Evolutionary conservation across 2,797 vertebrate genomes (phyloP).

Genomic region (Channa striata): DNA sequence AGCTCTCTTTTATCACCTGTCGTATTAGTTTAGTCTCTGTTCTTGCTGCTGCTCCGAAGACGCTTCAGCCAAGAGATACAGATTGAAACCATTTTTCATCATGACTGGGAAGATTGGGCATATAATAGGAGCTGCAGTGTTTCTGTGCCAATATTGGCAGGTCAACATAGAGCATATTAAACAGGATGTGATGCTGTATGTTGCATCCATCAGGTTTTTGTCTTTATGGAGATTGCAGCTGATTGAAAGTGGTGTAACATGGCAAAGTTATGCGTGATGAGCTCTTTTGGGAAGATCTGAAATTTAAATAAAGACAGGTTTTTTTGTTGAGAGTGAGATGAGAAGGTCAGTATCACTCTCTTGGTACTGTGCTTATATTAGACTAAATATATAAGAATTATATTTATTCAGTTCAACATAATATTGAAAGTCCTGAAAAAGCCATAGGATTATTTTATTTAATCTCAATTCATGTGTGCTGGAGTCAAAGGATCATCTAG

Average conservation of each 20-base stretch:
- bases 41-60: slow-evolving; percentile 35
- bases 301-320: neutral
- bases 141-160: slow-evolving; percentile 39
- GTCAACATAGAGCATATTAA: slow-evolving; percentile 42
- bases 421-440: too few species aligned
- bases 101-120: slow-evolving; percentile 34
- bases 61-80: slow-evolving; percentile 40
- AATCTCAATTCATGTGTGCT: too few species aligned
- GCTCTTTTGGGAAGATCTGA: slow-evolving; percentile 1
- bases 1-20: slow-evolving; percentile 57
- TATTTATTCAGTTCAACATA: too few species aligned
- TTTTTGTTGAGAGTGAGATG: neutral
- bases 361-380: too few species aligned
- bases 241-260: slow-evolving; percentile 17
- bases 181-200: neutral
- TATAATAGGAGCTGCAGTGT: slow-evolving; percentile 40
- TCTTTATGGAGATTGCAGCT: slow-evolving; percentile 18
- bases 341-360: neutral
- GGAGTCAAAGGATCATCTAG: too few species aligned
- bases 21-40: slow-evolving; percentile 45
- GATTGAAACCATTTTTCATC: slow-evolving; percentile 62
- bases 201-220: slow-evolving; percentile 1
- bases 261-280: slow-evolving; percentile 5
- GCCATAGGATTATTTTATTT: too few species aligned
- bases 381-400: neutral